phyloP scores from a whole-genome alignment of 2,888 invertebrate species.

The Campoplex nolae region DNA sequence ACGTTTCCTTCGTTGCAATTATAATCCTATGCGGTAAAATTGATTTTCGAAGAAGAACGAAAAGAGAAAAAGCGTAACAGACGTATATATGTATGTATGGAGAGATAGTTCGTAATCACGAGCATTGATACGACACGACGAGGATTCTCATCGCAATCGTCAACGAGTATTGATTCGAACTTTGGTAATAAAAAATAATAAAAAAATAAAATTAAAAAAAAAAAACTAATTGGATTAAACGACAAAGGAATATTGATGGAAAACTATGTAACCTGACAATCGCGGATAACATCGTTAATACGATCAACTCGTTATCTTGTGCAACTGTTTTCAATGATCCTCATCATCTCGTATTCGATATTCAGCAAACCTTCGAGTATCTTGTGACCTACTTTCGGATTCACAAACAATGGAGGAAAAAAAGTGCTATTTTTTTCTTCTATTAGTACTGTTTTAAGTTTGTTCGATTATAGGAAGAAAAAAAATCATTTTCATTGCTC shows the following conservation, averaged over 20 bases:
- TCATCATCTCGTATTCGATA: background rate
- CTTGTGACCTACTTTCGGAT: background rate
- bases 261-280: background rate
- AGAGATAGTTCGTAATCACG: background rate
- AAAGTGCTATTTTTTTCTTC: background rate
- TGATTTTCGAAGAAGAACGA: conserved; percentile 49
- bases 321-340: background rate
- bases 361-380: background rate
- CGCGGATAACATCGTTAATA: background rate
- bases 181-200: too few species aligned
- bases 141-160: background rate
- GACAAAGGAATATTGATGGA: background rate
- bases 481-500: background rate
- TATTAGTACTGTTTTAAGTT: background rate
- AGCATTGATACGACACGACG: background rate
- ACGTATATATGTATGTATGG: too few species aligned
- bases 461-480: background rate
- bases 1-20: conserved; percentile 54
- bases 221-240: background rate
- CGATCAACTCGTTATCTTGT: background rate
- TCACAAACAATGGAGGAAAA: background rate
- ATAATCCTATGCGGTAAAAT: conserved; percentile 34
- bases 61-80: background rate
- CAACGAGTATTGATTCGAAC: background rate
- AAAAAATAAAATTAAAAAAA: too few species aligned